Base-by-base conservation (phyloP, 2,113 vertebrate genomes). In the Cisticola juncidis region DNA sequence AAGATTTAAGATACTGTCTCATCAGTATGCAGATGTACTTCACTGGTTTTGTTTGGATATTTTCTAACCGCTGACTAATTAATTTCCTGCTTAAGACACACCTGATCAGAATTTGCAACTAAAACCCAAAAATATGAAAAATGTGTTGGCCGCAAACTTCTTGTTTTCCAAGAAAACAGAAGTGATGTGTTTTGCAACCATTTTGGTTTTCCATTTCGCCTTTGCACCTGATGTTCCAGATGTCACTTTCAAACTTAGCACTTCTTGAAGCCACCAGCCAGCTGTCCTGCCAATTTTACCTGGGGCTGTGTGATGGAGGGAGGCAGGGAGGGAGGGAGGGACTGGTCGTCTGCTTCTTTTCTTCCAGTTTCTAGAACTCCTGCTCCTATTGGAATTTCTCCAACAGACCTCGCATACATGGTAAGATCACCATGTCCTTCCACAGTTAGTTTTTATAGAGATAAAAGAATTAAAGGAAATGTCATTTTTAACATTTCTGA, bases 61-160 rank as follows among this genome's bases (percentile, higher is more conserved):
- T 90, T 96, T 94, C 56, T 95, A 91, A 96, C 86, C 79, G 65
- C 18, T 51, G 54, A 94, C 54, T 96, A 97, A 96, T 97, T 97
- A 85, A 88, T 96, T 97, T 96, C 33, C 74, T 50, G n/a, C 90
- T 87, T 80, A 85, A 95, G 56, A 74, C 68, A 64, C 61, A 87
- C 54, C 74, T 92, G 81, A 92, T 60, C 42, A 79, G 66, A 97
- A 96, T 93, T 35, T 36, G 13, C 20, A 90, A 78, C 35, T 6
- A 25, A 38, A 69, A 60, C 40, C n/a, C 23, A 78, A 53, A 87
- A 81, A 86, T 70, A 50, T 66, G 42, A 53, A 87, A 70, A 38
- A 91, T 61, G 2, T 14, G 4, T 58, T 90, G 13, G 24, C 26
- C 93, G 17, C 6, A 88, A 84, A 71, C 6, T 18, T 89, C 10